Percentiles rank a stretch among this genome's conserved stretches.
These are phyloP conservation scores for Sebastes schlegelii DNA, from an alignment of 2,113 vertebrate genomes.

Conservation along the genomic window DNA sequence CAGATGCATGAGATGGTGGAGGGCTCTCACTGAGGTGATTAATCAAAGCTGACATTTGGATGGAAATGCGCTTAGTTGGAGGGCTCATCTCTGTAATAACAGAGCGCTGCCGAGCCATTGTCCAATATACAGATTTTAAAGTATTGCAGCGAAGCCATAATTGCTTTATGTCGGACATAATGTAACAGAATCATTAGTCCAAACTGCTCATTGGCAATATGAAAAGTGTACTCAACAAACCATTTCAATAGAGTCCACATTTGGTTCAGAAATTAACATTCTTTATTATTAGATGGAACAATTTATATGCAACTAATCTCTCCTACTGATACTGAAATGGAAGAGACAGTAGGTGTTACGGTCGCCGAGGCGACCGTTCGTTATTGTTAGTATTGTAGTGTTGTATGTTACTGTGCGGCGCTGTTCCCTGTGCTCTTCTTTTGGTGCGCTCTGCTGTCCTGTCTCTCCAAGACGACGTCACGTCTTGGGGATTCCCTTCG, in stretches of 20 bases:
- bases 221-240: constrained; percentile 21
- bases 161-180: constrained; percentile 31
- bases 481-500: no score
- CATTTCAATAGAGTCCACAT: constrained; percentile 31
- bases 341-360: neutral
- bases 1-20: constrained; percentile 64
- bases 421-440: no score
- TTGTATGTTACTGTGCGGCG: no score
- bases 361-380: no score
- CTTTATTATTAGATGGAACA: neutral
- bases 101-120: constrained; percentile 54
- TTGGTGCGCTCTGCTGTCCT: no score
- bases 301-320: neutral
- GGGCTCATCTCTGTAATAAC: constrained; percentile 69
- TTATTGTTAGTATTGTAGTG: no score
- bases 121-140: constrained; percentile 52
- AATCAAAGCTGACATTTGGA: constrained; percentile 80
- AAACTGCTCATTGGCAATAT: constrained; percentile 29
- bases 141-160: constrained; percentile 29
- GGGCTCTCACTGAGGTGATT: constrained; percentile 76
- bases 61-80: constrained; percentile 75
- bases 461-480: no score
- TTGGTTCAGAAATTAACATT: neutral
- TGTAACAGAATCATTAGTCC: constrained; percentile 46
- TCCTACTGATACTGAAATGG: neutral